A percentile compares a stretch with the other conserved stretches of the same genome.
Evolutionary conservation across 2,888 invertebrate genomes (phyloP).

Genomic region (Platerodrilus igneus): DNA sequence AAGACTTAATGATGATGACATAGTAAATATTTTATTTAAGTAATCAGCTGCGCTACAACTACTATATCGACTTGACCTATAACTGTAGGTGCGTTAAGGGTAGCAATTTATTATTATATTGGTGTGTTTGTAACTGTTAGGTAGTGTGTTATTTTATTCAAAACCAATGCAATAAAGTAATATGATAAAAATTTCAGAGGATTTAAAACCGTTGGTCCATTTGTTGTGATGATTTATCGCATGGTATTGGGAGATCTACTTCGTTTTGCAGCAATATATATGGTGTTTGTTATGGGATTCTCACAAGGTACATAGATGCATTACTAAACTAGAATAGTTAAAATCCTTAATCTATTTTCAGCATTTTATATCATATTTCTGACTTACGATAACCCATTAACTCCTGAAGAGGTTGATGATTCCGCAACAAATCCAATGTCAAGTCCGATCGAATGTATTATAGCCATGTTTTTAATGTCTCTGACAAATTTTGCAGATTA

Average conservation of each 20-base stretch:
- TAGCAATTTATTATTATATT: background rate
- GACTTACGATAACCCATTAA: conserved; percentile 79
- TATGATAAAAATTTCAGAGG: conserved; percentile 62
- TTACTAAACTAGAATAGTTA: background rate
- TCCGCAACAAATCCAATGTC: conserved; percentile 82
- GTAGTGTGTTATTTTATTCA: background rate
- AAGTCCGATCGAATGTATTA: conserved; percentile 88
- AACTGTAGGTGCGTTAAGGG: too few species aligned
- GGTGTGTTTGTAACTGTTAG: background rate
- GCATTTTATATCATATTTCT: conserved; percentile 89
- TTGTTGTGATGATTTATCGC: conserved; percentile 99
- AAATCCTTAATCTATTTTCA: conserved; percentile 45
- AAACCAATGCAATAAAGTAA: conserved; percentile 1
- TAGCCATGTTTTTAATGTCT: conserved; percentile 99
- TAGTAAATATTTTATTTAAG: too few species aligned
- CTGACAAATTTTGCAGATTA: conserved; percentile 95
- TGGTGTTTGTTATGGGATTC: conserved; percentile 96
- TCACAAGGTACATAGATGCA: conserved; percentile 69
- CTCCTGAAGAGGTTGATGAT: conserved; percentile 78
- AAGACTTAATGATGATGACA: too few species aligned
- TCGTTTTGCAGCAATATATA: conserved; percentile 92
- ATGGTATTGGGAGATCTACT: conserved; percentile 96
- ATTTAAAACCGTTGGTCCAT: conserved; percentile 96
- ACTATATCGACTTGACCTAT: too few species aligned
- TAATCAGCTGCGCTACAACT: too few species aligned